Conservation (phyloP, 1,140 invertebrate genomes). For the Uloborus diversus region DNA sequence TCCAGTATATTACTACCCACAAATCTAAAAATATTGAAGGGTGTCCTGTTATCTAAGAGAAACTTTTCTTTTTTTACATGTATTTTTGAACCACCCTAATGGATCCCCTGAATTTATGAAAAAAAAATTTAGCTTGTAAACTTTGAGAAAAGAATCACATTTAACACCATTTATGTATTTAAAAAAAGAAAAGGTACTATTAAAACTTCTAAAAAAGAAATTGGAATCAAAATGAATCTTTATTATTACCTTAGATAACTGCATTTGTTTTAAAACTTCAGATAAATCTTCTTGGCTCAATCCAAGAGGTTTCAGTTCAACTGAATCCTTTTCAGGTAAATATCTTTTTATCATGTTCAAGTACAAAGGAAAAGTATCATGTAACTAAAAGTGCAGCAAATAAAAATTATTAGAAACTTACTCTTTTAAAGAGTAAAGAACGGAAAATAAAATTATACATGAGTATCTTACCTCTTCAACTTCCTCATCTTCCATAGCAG, state of each 20-base stretch:
- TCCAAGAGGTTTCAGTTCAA: neutral
- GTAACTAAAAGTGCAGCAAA: neutral
- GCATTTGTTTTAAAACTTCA: neutral
- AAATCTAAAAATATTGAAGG: no score
- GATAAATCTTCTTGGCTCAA: neutral
- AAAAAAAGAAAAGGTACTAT: no score
- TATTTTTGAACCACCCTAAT: no score
- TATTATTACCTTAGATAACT: neutral
- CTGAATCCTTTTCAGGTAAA: neutral
- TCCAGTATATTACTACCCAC: no score
- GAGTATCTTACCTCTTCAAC: neutral
- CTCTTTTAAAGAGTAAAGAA: neutral
- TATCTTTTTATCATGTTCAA: neutral
- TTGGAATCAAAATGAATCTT: no score
- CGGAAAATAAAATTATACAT: neutral
- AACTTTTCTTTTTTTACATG: no score
- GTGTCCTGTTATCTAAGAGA: no score
- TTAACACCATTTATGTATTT: no score
- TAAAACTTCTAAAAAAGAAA: no score
- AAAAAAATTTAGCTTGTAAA: no score
- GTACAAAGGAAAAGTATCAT: neutral
- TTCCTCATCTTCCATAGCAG: neutral
- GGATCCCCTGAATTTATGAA: no score
- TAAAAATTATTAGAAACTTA: neutral
- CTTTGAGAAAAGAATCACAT: no score